Evolutionary conservation across 1,140 invertebrate genomes (phyloP).

Genomic region (Pogonus chalceus): DNA sequence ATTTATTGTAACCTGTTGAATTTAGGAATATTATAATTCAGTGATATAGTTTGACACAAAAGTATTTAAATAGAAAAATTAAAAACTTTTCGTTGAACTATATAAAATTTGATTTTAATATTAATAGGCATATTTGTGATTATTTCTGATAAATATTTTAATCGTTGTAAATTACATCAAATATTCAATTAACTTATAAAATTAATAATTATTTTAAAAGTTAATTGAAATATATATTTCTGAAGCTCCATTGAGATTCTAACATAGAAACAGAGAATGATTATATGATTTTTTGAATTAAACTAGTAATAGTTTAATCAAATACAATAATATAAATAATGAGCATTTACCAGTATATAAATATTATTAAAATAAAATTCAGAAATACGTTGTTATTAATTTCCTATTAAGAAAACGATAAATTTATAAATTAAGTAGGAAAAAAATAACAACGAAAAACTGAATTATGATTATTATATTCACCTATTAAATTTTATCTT

Average conservation of each 20-base stretch:
- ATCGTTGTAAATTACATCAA: too few species aligned
- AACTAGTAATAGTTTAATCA: background rate
- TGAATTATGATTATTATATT: background rate
- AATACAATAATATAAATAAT: background rate
- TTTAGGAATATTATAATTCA: background rate
- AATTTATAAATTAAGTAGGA: background rate
- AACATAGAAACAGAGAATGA: background rate
- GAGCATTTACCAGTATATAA: slow-evolving; percentile 5
- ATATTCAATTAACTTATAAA: too few species aligned
- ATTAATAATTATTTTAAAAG: too few species aligned
- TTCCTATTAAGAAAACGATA: too few species aligned
- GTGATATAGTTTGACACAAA: background rate
- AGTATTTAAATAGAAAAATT: background rate
- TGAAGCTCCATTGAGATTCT: background rate
- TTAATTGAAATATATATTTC: background rate
- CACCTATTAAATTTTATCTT: background rate
- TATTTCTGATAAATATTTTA: background rate
- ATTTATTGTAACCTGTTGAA: background rate
- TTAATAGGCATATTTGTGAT: background rate
- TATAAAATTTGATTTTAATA: too few species aligned
- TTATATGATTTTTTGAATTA: background rate
- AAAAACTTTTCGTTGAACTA: background rate
- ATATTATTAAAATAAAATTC: slow-evolving; percentile 3
- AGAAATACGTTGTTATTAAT: too few species aligned
- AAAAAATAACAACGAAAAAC: background rate